Evolutionary conservation across 2,113 vertebrate genomes (phyloP).

Genomic region (Scomber scombrus): DNA sequence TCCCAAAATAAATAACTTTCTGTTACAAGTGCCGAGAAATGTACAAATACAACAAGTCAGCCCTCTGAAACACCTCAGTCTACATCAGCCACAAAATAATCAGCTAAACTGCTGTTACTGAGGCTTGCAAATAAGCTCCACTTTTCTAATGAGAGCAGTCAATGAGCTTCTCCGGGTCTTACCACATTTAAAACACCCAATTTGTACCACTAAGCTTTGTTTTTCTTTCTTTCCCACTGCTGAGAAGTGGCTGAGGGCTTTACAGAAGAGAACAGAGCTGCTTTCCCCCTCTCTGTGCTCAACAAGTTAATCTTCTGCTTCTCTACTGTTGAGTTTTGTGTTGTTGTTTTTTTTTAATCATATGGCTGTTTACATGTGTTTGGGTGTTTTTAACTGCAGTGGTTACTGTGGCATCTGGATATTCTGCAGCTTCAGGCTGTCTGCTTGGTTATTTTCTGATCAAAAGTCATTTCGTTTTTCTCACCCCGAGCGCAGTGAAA

Average conservation of each 20-base stretch:
- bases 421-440: constrained; percentile 43
- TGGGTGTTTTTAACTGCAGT: neutral
- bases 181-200: constrained; percentile 55
- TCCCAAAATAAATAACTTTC: neutral
- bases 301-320: constrained; percentile 15
- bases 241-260: constrained; percentile 12
- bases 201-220: constrained; percentile 33
- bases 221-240: constrained; percentile 41
- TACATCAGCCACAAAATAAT: constrained; percentile 20
- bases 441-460: constrained; percentile 50
- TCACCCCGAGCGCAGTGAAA: constrained; percentile 37
- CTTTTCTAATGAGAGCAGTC: constrained; percentile 25
- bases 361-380: constrained; percentile 38
- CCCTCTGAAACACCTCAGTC: constrained; percentile 7
- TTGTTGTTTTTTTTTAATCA: constrained; percentile 11
- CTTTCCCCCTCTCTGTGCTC: neutral
- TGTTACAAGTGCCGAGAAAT: neutral
- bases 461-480: constrained; percentile 29
- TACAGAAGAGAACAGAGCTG: neutral
- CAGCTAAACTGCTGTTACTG: constrained; percentile 8
- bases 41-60: too few species aligned
- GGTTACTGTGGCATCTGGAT: constrained; percentile 35
- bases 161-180: constrained; percentile 25
- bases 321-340: neutral
- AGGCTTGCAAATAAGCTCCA: constrained; percentile 7